Evolutionary conservation across 1,140 invertebrate species (phyloP).

Genomic region (Zaprionus lachaisei): DNA sequence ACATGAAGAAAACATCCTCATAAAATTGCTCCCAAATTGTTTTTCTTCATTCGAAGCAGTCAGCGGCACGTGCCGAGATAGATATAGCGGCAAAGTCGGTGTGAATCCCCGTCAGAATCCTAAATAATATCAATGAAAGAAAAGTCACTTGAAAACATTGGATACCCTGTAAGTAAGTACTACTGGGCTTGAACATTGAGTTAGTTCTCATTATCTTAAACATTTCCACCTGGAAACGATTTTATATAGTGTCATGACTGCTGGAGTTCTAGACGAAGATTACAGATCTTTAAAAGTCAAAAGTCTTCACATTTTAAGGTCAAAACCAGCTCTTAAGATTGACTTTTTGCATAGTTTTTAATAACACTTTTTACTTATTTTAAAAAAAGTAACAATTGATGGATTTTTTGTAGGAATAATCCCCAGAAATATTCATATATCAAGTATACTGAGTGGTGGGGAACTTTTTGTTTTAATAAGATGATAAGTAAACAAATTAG

Average conservation of each 20-base stretch:
- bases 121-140: slow-evolving; percentile 5
- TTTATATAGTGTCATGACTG: too few species aligned
- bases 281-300: too few species aligned
- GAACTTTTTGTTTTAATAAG: neutral
- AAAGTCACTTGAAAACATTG: neutral
- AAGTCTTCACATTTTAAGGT: too few species aligned
- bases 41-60: slow-evolving; percentile 55
- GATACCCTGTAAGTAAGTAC: neutral
- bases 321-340: too few species aligned
- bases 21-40: slow-evolving; percentile 47
- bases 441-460: neutral
- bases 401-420: too few species aligned
- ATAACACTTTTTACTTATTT: too few species aligned
- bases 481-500: neutral
- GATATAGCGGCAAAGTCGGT: neutral
- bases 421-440: neutral
- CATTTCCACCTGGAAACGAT: too few species aligned
- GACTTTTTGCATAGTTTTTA: too few species aligned
- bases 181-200: neutral
- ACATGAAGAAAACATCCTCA: slow-evolving; percentile 47
- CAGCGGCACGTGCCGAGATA: slow-evolving; percentile 33
- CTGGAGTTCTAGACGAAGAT: too few species aligned
- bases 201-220: too few species aligned
- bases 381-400: too few species aligned
- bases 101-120: slow-evolving; percentile 40